Evolutionary conservation across 2,113 vertebrate species (phyloP).

Genomic region (Vireo altiloquus): DNA sequence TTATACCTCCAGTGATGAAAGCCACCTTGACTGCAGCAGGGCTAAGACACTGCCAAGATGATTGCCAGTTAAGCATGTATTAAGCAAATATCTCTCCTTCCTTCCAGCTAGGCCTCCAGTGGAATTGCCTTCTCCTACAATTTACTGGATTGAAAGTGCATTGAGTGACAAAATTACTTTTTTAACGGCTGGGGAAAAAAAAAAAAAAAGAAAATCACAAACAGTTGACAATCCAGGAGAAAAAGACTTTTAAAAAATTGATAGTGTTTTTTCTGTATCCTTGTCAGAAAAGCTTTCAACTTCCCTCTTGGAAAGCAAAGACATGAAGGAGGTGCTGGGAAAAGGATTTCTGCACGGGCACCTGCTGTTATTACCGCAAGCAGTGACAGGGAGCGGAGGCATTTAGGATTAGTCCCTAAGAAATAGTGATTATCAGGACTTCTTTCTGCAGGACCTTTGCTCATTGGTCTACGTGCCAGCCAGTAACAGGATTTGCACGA

Average conservation of each 20-base stretch:
- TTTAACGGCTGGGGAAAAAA: background rate
- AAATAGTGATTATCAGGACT: conserved; percentile 31
- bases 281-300: conserved; percentile 46
- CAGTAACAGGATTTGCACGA: background rate
- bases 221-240: conserved; percentile 48
- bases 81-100: conserved; percentile 5
- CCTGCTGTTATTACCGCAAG: conserved; percentile 45
- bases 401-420: conserved; percentile 42
- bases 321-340: conserved; percentile 12
- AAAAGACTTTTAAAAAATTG: conserved; percentile 54
- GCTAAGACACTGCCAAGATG: background rate
- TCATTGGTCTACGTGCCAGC: background rate
- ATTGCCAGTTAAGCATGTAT: background rate
- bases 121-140: background rate
- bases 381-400: conserved; percentile 5
- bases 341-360: conserved; percentile 9
- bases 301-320: conserved; percentile 35
- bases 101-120: conserved; percentile 2
- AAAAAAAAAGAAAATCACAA: background rate
- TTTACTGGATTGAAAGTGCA: background rate
- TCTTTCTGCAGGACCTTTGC: conserved; percentile 24
- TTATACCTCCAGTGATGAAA: conserved; percentile 2
- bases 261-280: conserved; percentile 37
- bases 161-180: conserved; percentile 34
- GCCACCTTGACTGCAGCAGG: background rate